These are phyloP conservation scores for Astyanax mexicanus DNA, from an alignment of 2,797 vertebrate genomes.

Conservation along the genomic window DNA sequence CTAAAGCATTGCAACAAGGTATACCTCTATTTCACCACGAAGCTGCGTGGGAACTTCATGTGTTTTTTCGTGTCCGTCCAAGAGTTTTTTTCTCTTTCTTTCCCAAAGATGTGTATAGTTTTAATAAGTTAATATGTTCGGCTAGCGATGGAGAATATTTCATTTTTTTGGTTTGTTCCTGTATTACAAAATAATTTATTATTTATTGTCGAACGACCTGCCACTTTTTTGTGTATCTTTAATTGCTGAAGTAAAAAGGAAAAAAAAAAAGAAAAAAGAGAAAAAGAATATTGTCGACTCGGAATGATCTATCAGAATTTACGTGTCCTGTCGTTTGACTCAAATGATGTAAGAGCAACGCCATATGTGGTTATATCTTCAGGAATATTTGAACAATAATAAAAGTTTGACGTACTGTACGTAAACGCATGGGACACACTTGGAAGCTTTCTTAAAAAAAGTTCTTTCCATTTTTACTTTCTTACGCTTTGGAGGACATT, in stretches of 20 bases:
- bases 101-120: conserved; percentile 97
- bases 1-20: conserved; percentile 97
- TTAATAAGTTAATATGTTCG: conserved; percentile 87
- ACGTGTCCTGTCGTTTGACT: conserved; percentile 79
- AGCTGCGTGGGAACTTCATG: conserved; percentile 90
- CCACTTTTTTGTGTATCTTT: conserved; percentile 97
- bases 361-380: conserved; percentile 85
- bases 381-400: conserved; percentile 85
- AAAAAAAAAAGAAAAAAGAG: conserved; percentile 52
- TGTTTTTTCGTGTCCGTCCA: conserved; percentile 87
- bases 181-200: conserved; percentile 98
- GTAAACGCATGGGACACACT: conserved; percentile 50
- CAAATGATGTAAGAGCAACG: conserved; percentile 78
- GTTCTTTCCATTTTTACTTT: neutral
- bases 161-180: conserved; percentile 87
- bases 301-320: conserved; percentile 84
- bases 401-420: conserved; percentile 82
- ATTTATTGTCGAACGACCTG: conserved; percentile 98
- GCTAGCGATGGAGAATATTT: conserved; percentile 78
- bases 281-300: conserved; percentile 85
- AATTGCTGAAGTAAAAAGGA: conserved; percentile 90
- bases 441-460: conserved; percentile 25
- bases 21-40: conserved; percentile 97
- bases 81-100: conserved; percentile 75
- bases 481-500: no score